Evolutionary conservation across 2,888 invertebrate species (phyloP), one percentile per base, ranked within the genome.

Genomic region (Apantesis nais): DNA sequence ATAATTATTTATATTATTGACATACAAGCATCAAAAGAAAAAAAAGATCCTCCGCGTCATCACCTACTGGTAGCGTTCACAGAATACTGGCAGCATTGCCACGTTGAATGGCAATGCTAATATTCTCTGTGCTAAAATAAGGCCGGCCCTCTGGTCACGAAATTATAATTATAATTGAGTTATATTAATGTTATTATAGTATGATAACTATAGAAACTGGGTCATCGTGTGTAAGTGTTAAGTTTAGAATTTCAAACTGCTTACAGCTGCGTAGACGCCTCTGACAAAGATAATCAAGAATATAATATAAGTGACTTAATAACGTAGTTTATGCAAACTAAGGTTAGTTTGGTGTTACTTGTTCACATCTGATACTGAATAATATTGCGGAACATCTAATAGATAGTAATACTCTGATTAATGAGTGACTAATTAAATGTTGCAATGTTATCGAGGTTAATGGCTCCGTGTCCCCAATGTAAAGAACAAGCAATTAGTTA

Each of bases 401-500:
- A 37, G 25, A 66, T 52, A 66, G n/a, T 55, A 25, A 9, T 25
- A 48, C 16, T 41, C 41, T 65, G 7, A 66, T 66, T 29, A 55
- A 66, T 37, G 25, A 67, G 34, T 67, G n/a, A 72, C 39, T 75
- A 72, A 73, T 78, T n/a, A 34, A 79, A 72, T 73, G 41, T 67
- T 66, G 67, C 67, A 70, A 34, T 60, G 68, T 71, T 74, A 76
- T 71, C 29, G 62, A 31, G 71, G 73, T 68, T 73, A 78, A 75
- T 77, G 48, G 75, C 62, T 77, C 68, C 58, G 70, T 73, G 66
- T 66, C 25, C 34, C 68, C 31, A 63, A 75, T 70, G 71, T 69
- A 73, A 75, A 77, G 72, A 77, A 29, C 14, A 12, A 4, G 44
- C 63, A 71, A 75, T 77, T 78, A 73, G 63, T 61, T 66, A 77